These are phyloP conservation scores for Amphiprion percula DNA, from an alignment of 2,113 vertebrate genomes.

Conservation along the genomic window DNA sequence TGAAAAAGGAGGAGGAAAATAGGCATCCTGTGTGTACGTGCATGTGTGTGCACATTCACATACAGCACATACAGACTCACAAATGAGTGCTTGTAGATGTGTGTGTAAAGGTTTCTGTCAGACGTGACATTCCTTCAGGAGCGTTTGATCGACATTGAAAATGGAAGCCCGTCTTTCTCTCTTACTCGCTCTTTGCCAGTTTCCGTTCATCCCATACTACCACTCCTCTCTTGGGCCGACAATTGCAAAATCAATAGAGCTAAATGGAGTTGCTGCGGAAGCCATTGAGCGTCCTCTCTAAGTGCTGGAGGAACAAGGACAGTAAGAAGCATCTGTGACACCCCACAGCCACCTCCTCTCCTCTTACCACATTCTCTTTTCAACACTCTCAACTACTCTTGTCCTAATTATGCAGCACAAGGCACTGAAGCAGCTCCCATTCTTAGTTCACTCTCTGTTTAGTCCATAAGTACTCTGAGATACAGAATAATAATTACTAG, in stretches of 20 bases:
- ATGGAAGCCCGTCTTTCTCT: slow-evolving; percentile 56
- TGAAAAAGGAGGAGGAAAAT: slow-evolving; percentile 35
- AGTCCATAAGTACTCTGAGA: not conserved
- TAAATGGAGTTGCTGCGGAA: slow-evolving; percentile 85
- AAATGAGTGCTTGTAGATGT: slow-evolving; percentile 27
- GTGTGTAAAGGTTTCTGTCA: slow-evolving; percentile 47
- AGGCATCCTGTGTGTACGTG: slow-evolving; percentile 17
- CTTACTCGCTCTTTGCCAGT: slow-evolving; percentile 53
- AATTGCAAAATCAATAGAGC: slow-evolving; percentile 86
- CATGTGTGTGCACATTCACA: slow-evolving; percentile 1
- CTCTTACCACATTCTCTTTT: slow-evolving; percentile 24
- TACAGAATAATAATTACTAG: slow-evolving; percentile 3
- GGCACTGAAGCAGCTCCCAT: not conserved
- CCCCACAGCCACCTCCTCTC: slow-evolving; percentile 44
- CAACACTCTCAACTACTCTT: slow-evolving; percentile 20
- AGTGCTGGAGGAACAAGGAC: slow-evolving; percentile 78
- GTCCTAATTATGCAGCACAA: slow-evolving; percentile 37
- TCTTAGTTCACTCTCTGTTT: not conserved
- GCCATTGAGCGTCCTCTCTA: slow-evolving; percentile 81
- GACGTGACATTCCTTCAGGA: slow-evolving; percentile 69
- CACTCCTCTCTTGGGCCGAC: slow-evolving; percentile 62
- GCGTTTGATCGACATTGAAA: slow-evolving; percentile 64
- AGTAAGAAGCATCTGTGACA: slow-evolving; percentile 66
- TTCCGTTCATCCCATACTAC: slow-evolving; percentile 60
- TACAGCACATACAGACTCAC: slow-evolving; percentile 1